phyloP scores from a whole-genome alignment of 2,113 vertebrate genomes.

The Spilogale gracilis region DNA sequence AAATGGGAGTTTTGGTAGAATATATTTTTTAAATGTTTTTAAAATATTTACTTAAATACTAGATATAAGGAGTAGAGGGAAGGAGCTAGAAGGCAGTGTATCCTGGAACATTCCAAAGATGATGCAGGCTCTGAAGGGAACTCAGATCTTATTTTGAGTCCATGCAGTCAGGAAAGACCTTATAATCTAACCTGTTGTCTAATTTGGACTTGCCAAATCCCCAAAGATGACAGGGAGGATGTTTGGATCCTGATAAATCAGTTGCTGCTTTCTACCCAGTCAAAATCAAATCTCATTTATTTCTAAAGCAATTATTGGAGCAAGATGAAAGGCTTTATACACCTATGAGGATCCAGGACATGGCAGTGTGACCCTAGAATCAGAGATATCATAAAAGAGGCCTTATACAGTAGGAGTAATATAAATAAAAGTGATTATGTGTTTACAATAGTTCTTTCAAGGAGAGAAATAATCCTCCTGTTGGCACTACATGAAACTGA shows the following conservation, averaged over 20 bases:
- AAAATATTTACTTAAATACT: neutral
- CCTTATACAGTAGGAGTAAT: constrained; percentile 72
- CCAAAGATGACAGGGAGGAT: constrained; percentile 4
- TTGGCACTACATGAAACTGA: constrained; percentile 87
- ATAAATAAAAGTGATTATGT: constrained; percentile 83
- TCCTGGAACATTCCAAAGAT: neutral
- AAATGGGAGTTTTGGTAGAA: neutral
- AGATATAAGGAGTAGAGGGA: neutral
- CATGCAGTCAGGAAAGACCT: neutral
- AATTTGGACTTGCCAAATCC: neutral
- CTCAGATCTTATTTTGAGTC: neutral
- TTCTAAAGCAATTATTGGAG: constrained; percentile 80
- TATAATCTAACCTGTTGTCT: constrained; percentile 35
- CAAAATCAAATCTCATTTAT: constrained; percentile 67
- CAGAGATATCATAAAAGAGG: constrained; percentile 80
- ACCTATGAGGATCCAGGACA: constrained; percentile 80
- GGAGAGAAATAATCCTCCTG: constrained; percentile 69
- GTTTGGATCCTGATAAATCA: constrained; percentile 81
- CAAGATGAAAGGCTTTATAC: constrained; percentile 84
- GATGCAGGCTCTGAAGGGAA: neutral
- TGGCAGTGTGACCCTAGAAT: constrained; percentile 76
- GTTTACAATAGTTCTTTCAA: constrained; percentile 84
- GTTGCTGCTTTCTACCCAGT: constrained; percentile 55
- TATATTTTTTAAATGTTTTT: neutral
- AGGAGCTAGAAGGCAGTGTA: neutral